Evolutionary conservation across 35 echinoderm and acorn worm genomes (phyloP), one percentile per base, ranked within the genome.

Genomic region (Holothuria glaberrima): DNA sequence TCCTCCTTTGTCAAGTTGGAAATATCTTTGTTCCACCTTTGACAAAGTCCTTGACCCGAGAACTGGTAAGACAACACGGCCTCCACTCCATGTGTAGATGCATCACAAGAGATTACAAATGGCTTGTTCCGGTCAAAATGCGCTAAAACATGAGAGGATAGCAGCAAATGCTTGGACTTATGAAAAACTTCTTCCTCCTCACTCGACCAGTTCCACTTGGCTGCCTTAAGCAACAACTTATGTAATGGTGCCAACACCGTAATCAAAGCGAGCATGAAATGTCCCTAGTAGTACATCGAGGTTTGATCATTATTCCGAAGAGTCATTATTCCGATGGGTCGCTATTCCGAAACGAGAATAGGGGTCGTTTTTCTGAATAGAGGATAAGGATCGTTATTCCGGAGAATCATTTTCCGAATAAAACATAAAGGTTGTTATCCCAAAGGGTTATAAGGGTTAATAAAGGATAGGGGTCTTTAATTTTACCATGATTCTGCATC

Each of bases 1-100:
- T 6, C 80, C 90, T 92, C 92, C 90, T 84, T 89, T 92, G 33
- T 95, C 86, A 25, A 92, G 45, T 38, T 92, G 94, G 16, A 90
- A 61, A 46, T 95, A 92, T 22, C 81, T 88, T 60, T 28, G 29
- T 68, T 90, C 80, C 41, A 80, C 81, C 18, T 29, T 57, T 36
- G 38, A 52, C 14, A 94, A 45, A 50, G 70, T 50, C 48, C 71
- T 58, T 33, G 90, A 95, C 0, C 86, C 90, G 33, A 86, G 80
- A 3, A 80, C 92, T 81, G 9, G 44, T 74, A 30, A 2, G 58
- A 75, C 35, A 86, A 36, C 20, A 86, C 65, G 20, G 89, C 87
- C 6, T 90, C 94, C 30, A 96, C 35, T 19, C 91, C 94, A 31
- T 68, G n/a, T n/a, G n/a, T n/a, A n/a, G n/a, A 87, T 33, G 90